Conservation (phyloP, 1,140 invertebrate species). For the Calosoma granatense region DNA sequence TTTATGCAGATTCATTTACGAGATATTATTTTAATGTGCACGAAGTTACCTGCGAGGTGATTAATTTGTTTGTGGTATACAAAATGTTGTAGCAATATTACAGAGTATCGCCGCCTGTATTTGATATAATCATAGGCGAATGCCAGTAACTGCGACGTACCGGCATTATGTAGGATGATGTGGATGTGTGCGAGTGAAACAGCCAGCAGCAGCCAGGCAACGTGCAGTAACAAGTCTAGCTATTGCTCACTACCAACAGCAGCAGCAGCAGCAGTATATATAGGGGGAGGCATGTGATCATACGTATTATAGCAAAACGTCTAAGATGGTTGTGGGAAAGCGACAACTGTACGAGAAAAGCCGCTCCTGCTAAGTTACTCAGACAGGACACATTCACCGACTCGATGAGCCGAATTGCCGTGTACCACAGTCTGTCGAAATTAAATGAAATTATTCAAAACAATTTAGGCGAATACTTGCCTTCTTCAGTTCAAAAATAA, state of each 20-base stretch:
- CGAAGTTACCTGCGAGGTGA: background rate
- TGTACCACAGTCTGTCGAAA: background rate
- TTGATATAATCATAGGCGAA: background rate
- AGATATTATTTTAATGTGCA: background rate
- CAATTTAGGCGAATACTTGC: background rate
- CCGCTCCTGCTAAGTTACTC: too few relatives aligned
- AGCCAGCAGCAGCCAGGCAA: too few relatives aligned
- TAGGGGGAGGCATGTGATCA: too few relatives aligned
- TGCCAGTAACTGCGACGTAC: background rate
- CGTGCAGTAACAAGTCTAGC: too few relatives aligned
- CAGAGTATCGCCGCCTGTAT: background rate
- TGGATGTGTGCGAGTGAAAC: background rate
- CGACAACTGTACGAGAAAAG: background rate
- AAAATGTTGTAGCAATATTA: slow-evolving; percentile 5
- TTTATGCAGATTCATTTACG: slow-evolving; percentile 7
- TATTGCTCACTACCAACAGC: too few relatives aligned
- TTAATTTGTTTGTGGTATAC: background rate
- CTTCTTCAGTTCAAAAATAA: background rate
- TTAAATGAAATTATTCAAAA: slow-evolving; percentile 8
- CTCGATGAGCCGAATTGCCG: background rate
- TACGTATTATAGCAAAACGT: too few relatives aligned
- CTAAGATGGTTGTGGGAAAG: background rate
- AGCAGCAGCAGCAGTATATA: too few relatives aligned
- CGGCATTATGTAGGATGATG: background rate
- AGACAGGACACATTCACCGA: background rate